Conservation (phyloP, 2,888 invertebrate species). For the Lochmaea capreae region DNA sequence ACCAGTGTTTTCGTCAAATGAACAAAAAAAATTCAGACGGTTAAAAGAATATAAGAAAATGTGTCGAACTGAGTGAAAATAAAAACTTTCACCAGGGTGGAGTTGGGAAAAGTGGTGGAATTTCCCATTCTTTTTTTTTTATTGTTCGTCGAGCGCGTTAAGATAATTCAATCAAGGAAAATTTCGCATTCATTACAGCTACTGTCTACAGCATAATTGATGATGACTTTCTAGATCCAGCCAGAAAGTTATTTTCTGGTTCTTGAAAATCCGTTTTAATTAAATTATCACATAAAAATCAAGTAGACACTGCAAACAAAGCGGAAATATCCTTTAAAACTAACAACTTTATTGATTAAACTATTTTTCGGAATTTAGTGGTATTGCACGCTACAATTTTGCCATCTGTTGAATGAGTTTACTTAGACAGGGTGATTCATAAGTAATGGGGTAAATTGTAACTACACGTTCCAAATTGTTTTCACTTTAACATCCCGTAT, state of each 20-base stretch:
- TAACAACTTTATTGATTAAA: neutral
- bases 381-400: neutral
- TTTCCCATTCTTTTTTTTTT: constrained; percentile 35
- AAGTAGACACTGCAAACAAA: neutral
- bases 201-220: constrained; percentile 34
- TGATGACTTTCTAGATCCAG: constrained; percentile 20
- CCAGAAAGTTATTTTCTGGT: constrained; percentile 26
- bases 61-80: neutral
- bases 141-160: constrained; percentile 22
- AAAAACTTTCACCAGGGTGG: neutral
- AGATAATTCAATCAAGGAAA: constrained; percentile 41
- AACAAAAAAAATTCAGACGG: too few species aligned
- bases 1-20: too few species aligned
- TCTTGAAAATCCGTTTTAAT: constrained; percentile 25
- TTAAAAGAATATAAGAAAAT: too few species aligned
- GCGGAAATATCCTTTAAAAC: neutral
- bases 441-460: too few species aligned
- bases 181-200: constrained; percentile 37
- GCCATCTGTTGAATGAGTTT: too few species aligned
- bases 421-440: too few species aligned
- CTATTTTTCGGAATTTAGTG: neutral
- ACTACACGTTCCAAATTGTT: too few species aligned
- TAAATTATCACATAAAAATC: constrained; percentile 19
- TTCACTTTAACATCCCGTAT: too few species aligned
- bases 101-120: constrained; percentile 14